A percentile compares a stretch with the other conserved stretches of the same genome.
phyloP scores from a whole-genome alignment of 2,888 invertebrate species.

The Synergus laeviventris region DNA sequence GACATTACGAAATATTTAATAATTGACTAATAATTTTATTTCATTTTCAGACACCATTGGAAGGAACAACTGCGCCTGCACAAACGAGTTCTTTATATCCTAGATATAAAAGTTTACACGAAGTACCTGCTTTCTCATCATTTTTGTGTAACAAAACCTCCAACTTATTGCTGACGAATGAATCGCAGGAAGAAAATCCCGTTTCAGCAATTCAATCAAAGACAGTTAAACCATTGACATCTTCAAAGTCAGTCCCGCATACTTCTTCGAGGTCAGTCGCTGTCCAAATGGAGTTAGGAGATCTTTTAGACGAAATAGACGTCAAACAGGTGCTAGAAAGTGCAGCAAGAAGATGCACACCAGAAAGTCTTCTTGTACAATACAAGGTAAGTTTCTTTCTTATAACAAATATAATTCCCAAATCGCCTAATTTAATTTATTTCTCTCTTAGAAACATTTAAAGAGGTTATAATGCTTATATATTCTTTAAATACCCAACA shows the following conservation, averaged over 20 bases:
- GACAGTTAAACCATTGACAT: background rate
- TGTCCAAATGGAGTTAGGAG: constrained; percentile 50
- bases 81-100: background rate
- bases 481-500: background rate
- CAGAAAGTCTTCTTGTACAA: constrained; percentile 51
- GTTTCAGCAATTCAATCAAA: background rate
- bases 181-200: background rate
- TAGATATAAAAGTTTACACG: background rate
- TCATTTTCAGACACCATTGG: background rate
- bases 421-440: background rate
- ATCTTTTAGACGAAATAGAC: constrained; percentile 55
- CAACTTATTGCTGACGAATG: background rate
- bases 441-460: background rate
- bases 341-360: constrained; percentile 47
- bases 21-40: background rate
- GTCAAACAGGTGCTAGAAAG: constrained; percentile 49
- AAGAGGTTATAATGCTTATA: background rate
- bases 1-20: background rate
- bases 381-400: constrained; percentile 50
- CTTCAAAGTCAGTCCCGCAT: background rate
- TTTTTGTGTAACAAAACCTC: background rate
- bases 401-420: background rate
- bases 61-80: background rate
- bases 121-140: constrained; percentile 4
- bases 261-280: constrained; percentile 46